phyloP scores from a whole-genome alignment of 2,888 invertebrate species.

The Copidosoma aretas region DNA sequence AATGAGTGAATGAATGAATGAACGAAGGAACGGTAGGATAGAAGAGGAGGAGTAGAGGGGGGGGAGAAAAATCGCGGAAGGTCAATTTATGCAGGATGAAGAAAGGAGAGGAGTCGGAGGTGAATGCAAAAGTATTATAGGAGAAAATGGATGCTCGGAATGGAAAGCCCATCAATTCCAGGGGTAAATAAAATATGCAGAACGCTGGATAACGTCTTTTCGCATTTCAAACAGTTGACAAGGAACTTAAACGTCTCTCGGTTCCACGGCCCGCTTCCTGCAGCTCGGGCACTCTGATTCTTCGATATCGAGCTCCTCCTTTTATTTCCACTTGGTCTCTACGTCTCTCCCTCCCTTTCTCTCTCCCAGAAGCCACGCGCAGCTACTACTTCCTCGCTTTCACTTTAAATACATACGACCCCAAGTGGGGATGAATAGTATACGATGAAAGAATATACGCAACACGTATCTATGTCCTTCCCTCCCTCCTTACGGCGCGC shows the following conservation, averaged over 20 bases:
- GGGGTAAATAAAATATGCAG: conserved; percentile 36
- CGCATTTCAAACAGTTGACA: conserved; percentile 36
- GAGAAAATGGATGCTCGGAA: conserved; percentile 30
- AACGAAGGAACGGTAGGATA: neutral
- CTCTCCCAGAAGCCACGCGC: neutral
- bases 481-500: neutral
- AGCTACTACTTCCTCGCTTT: neutral
- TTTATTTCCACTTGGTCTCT: neutral
- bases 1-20: neutral
- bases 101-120: neutral
- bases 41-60: conserved; percentile 4
- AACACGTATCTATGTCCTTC: neutral
- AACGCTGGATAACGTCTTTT: conserved; percentile 33
- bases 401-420: neutral
- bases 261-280: conserved; percentile 3
- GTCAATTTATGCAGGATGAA: conserved; percentile 3
- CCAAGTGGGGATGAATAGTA: no score
- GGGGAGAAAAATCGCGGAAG: conserved; percentile 2
- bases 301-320: conserved; percentile 21
- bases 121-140: conserved; percentile 5
- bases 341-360: no score
- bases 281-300: conserved; percentile 17
- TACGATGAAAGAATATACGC: no score
- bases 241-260: conserved; percentile 35
- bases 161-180: conserved; percentile 22